These are phyloP conservation scores for Agapostemon virescens DNA, from an alignment of 2,888 invertebrate genomes.

Conservation along the genomic window DNA sequence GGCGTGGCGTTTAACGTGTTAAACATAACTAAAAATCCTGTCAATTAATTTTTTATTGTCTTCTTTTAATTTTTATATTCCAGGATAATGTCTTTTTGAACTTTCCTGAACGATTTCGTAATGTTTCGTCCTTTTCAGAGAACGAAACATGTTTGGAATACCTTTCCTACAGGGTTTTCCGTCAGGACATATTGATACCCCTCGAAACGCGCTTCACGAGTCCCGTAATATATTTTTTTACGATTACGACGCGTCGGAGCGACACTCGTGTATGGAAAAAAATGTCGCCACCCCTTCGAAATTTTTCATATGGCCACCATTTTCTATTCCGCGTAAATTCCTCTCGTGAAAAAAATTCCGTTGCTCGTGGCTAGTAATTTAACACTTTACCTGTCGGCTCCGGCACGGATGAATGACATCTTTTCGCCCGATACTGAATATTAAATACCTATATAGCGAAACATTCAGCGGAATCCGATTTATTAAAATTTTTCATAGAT, in stretches of 20 bases:
- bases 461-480: neutral
- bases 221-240: slow-evolving; percentile 24
- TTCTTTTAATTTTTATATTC: neutral
- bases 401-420: neutral
- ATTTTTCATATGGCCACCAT: neutral
- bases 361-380: neutral
- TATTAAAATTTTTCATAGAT: neutral
- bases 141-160: neutral
- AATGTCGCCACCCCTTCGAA: neutral
- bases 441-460: neutral
- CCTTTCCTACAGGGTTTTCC: neutral
- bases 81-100: neutral
- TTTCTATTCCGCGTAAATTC: neutral
- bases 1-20: too few relatives aligned
- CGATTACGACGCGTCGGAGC: neutral
- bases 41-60: neutral
- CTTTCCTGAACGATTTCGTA: neutral
- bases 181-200: neutral
- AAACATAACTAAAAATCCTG: neutral
- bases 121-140: neutral
- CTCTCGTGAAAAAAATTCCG: neutral
- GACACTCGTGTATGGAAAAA: neutral
- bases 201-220: neutral
- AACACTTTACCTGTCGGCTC: neutral
- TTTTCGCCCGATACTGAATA: neutral